A percentile compares a stretch with the other conserved stretches of the same genome.
These are phyloP conservation scores for Bombus terrestris DNA, from an alignment of 1,140 invertebrate genomes.

Conservation along the genomic window DNA sequence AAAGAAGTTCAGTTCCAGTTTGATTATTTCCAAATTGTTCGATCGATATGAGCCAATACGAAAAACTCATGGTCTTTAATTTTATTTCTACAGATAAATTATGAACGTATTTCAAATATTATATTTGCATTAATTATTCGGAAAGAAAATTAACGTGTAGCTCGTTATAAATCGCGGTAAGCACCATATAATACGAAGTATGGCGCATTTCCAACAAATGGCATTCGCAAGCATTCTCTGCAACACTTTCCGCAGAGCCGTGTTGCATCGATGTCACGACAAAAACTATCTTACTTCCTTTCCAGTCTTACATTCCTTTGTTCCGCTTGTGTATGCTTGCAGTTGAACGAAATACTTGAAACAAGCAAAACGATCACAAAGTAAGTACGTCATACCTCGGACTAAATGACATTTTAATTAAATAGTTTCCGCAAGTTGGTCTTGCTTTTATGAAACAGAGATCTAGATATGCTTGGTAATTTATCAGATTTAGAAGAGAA, in stretches of 20 bases:
- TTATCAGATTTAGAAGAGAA: slow-evolving; percentile 4
- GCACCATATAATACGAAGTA: not conserved
- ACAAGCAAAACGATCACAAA: not conserved
- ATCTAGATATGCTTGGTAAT: not conserved
- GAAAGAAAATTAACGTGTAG: not conserved
- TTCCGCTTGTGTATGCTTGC: not conserved
- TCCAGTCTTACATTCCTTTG: not conserved
- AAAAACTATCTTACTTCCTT: slow-evolving; percentile 10
- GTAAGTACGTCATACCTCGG: slow-evolving; percentile 4
- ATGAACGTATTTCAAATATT: not conserved
- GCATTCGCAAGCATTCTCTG: not conserved
- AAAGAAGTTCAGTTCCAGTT: not conserved
- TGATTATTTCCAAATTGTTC: not conserved
- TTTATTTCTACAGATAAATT: not conserved
- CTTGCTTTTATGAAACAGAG: not conserved
- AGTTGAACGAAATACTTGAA: slow-evolving; percentile 5
- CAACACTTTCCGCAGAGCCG: slow-evolving; percentile 1
- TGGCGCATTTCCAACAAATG: not conserved
- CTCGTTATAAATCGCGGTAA: not conserved
- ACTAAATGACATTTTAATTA: slow-evolving; percentile 37
- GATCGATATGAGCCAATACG: too few relatives aligned
- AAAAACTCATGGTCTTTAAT: not conserved
- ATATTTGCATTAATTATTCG: not conserved
- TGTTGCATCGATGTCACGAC: not conserved
- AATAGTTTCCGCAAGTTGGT: not conserved